These are phyloP conservation scores for Crotophaga sulcirostris DNA, from an alignment of 2,113 vertebrate genomes.

Conservation along the genomic window DNA sequence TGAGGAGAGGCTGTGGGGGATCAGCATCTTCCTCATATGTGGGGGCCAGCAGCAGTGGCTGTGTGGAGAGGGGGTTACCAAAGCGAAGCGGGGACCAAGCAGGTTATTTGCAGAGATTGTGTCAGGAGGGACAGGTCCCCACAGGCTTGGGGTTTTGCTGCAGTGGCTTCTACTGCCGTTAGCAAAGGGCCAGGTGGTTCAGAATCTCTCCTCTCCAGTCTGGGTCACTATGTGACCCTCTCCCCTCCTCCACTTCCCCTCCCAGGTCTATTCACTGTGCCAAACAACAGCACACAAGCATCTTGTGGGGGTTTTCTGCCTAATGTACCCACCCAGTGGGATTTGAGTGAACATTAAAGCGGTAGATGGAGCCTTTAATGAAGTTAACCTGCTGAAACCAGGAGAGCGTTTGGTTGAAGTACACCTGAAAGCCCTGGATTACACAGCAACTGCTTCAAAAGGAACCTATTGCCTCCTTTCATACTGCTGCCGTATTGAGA, in stretches of 20 bases:
- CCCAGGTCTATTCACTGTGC: slow-evolving; percentile 43
- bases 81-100: not conserved
- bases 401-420: slow-evolving; percentile 63
- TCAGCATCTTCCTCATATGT: not conserved
- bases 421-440: slow-evolving; percentile 76
- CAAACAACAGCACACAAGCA: slow-evolving; percentile 60
- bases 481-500: slow-evolving; percentile 60
- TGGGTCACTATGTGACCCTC: not conserved
- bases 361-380: slow-evolving; percentile 73
- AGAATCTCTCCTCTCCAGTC: not conserved
- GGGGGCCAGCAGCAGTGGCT: not conserved
- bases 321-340: slow-evolving; percentile 66
- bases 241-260: not conserved
- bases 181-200: not conserved
- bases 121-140: not conserved
- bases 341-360: slow-evolving; percentile 74
- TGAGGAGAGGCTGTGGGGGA: not conserved
- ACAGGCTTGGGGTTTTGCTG: not conserved
- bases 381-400: slow-evolving; percentile 79
- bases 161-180: not conserved
- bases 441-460: slow-evolving; percentile 73
- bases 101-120: not conserved
- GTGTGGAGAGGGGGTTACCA: not conserved
- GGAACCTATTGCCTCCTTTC: slow-evolving; percentile 67
- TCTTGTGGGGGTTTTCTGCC: slow-evolving; percentile 59